phyloP scores from a whole-genome alignment of 2,797 vertebrate species.

The Margarornis squamiger region DNA sequence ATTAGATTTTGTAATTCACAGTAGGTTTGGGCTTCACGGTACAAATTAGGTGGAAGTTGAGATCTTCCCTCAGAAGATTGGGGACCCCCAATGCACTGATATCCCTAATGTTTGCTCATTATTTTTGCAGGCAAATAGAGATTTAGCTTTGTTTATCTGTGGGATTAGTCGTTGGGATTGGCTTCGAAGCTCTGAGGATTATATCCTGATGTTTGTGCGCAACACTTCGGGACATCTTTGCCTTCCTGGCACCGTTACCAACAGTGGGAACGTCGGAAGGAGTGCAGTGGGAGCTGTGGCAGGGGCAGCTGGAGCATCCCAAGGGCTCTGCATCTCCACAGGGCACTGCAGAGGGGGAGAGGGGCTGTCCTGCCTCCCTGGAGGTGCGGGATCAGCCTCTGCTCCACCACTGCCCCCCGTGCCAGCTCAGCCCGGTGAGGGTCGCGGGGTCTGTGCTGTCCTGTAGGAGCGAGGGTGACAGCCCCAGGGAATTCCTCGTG shows the following conservation, averaged over 20 bases:
- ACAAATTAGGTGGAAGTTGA: not conserved
- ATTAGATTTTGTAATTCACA: not conserved
- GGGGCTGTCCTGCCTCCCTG: not conserved
- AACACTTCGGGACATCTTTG: constrained; percentile 7
- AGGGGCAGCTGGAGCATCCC: not conserved
- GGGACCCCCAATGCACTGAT: constrained; percentile 18
- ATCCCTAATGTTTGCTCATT: constrained; percentile 59
- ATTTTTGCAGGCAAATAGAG: constrained; percentile 58
- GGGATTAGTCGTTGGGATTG: constrained; percentile 61
- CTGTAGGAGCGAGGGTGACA: not conserved
- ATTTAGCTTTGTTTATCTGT: constrained; percentile 61
- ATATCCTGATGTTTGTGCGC: constrained; percentile 35
- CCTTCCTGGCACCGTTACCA: not conserved
- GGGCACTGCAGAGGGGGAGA: not conserved
- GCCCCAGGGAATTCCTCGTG: not conserved
- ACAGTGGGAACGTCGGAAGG: not conserved
- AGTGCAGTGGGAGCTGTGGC: not conserved
- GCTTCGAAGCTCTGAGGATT: constrained; percentile 54
- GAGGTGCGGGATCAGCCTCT: not conserved
- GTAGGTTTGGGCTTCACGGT: not conserved
- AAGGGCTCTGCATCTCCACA: fast-evolving
- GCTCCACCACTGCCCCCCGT: fast-evolving
- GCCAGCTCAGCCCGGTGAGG: fast-evolving
- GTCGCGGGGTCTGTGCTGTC: too few species aligned
- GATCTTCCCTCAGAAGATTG: not conserved